Evolutionary conservation across 2,888 invertebrate genomes (phyloP).

Genomic region (Acutogordius australiensis): DNA sequence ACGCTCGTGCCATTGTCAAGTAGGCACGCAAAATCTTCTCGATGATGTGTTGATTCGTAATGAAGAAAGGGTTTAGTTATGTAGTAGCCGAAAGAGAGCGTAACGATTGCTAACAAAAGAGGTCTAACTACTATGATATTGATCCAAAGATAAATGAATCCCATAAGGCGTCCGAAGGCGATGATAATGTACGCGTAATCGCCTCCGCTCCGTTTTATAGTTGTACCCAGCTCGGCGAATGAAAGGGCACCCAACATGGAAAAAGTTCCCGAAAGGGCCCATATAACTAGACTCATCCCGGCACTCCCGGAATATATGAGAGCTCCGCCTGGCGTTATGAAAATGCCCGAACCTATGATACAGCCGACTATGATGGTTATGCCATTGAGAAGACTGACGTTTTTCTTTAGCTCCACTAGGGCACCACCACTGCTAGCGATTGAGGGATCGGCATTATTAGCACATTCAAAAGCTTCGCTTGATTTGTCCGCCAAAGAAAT

Average conservation of each 20-base stretch:
- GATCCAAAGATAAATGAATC: slow-evolving; percentile 7
- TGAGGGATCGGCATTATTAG: too few species aligned
- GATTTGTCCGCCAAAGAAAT: too few species aligned
- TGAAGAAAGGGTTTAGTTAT: neutral
- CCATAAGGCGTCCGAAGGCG: neutral
- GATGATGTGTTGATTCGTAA: neutral
- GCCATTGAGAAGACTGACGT: neutral
- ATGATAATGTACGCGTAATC: slow-evolving; percentile 64
- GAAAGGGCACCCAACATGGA: slow-evolving; percentile 54
- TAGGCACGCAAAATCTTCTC: too few species aligned
- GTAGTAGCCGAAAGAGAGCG: neutral
- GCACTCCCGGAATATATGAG: slow-evolving; percentile 29
- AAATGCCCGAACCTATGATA: neutral
- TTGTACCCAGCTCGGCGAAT: slow-evolving; percentile 55
- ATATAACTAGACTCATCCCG: slow-evolving; percentile 41
- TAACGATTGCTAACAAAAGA: neutral
- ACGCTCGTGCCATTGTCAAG: too few species aligned
- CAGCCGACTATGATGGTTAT: slow-evolving; percentile 2
- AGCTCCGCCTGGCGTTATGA: slow-evolving; percentile 10
- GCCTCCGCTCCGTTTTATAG: slow-evolving; percentile 40
- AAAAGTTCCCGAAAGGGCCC: slow-evolving; percentile 42
- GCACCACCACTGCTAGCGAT: too few species aligned
- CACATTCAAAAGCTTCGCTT: too few species aligned
- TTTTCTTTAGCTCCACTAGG: neutral
- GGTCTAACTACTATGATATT: neutral